A percentile compares a stretch with the other conserved stretches of the same genome.
phyloP scores from a whole-genome alignment of 2,888 invertebrate species.

The Orthonevra nobilis region DNA sequence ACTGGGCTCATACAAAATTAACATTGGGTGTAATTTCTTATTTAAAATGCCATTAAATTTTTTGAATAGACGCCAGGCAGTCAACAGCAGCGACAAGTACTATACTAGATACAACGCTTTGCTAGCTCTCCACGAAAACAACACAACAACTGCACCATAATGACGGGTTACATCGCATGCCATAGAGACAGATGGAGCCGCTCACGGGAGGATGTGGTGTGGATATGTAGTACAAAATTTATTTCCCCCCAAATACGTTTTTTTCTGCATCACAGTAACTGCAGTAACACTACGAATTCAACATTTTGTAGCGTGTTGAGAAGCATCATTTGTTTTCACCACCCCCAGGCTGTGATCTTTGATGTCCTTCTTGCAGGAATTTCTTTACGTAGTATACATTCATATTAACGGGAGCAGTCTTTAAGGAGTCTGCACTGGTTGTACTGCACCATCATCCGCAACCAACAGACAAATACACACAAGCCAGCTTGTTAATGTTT shows the following conservation, averaged over 20 bases:
- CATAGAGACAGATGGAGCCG: not conserved
- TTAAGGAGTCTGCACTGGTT: conserved; percentile 10
- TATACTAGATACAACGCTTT: conserved; percentile 14
- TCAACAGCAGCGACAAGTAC: conserved; percentile 33
- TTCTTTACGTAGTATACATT: conserved; percentile 33
- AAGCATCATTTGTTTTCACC: conserved; percentile 35
- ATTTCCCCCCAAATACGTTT: conserved; percentile 40
- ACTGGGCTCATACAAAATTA: conserved; percentile 77
- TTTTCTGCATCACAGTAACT: conserved; percentile 31
- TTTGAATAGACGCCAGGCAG: conserved; percentile 77
- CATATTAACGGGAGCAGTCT: not conserved
- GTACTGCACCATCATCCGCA: conserved; percentile 12
- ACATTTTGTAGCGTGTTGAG: conserved; percentile 8
- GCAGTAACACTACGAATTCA: conserved; percentile 21
- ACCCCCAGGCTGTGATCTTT: conserved; percentile 53
- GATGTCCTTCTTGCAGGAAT: conserved; percentile 55
- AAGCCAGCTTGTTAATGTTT: conserved; percentile 61
- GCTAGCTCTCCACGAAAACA: too few species aligned
- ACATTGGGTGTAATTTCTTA: conserved; percentile 79
- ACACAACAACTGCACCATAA: conserved; percentile 52
- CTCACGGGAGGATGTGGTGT: conserved; percentile 49
- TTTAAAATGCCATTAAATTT: conserved; percentile 80
- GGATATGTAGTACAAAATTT: conserved; percentile 64
- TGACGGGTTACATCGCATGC: conserved; percentile 45
- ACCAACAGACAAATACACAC: conserved; percentile 10